phyloP scores from a whole-genome alignment of 2,888 invertebrate species.

The Lissocephala sabroskyi region DNA sequence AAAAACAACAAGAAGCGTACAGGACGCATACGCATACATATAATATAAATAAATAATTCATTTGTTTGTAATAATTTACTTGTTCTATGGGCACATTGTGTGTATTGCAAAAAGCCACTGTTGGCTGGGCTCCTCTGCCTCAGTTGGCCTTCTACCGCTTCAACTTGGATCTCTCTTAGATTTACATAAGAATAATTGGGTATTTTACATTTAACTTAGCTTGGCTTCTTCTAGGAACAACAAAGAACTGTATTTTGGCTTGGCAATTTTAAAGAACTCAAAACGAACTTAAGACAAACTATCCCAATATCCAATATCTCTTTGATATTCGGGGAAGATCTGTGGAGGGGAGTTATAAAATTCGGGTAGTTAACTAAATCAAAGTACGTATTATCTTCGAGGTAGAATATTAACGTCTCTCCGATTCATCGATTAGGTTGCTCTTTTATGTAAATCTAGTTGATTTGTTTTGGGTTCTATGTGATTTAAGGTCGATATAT shows the following conservation, averaged over 20 bases:
- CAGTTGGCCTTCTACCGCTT: neutral
- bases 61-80: conserved; percentile 44
- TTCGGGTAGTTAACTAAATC: no score
- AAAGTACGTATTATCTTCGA: no score
- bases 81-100: conserved; percentile 68
- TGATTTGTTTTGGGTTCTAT: no score
- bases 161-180: no score
- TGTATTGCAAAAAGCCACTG: conserved; percentile 49
- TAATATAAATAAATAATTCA: conserved; percentile 54
- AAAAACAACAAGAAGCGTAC: conserved; percentile 48
- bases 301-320: no score
- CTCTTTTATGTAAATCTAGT: no score
- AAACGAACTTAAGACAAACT: neutral
- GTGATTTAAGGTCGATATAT: neutral
- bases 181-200: neutral
- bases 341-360: no score
- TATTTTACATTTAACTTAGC: conserved; percentile 15
- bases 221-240: conserved; percentile 44
- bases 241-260: conserved; percentile 30
- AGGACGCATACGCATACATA: conserved; percentile 31
- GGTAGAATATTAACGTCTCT: conserved; percentile 42
- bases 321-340: no score
- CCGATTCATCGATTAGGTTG: no score
- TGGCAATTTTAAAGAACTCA: conserved; percentile 25
- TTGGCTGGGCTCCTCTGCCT: neutral